Conservation (phyloP, 2,888 invertebrate species). For the Phaedon cochleariae region DNA sequence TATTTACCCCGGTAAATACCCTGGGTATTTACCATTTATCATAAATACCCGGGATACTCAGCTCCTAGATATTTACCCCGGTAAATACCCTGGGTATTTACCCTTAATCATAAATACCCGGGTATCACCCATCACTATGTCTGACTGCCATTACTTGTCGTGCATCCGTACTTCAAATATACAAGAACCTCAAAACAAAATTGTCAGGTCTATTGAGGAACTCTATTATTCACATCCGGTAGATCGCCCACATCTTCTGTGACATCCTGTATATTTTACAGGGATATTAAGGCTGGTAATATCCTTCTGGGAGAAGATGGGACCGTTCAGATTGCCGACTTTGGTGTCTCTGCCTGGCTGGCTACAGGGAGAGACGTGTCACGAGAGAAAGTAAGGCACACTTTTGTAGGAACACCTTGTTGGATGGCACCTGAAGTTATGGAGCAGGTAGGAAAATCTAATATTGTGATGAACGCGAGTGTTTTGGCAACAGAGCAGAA, state of each 20-base stretch:
- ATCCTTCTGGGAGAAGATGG: conserved; percentile 97
- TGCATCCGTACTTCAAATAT: too few relatives aligned
- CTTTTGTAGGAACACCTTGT: conserved; percentile 98
- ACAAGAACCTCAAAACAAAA: too few relatives aligned
- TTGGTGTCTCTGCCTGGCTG: conserved; percentile 98
- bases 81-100: too few relatives aligned
- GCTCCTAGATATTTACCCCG: too few relatives aligned
- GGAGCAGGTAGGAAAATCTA: conserved; percentile 84
- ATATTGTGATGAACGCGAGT: neutral
- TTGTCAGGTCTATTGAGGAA: too few relatives aligned
- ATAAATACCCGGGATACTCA: too few relatives aligned
- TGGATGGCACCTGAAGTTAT: conserved; percentile 99
- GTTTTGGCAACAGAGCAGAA: neutral
- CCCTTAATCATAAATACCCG: too few relatives aligned
- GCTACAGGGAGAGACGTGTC: conserved; percentile 94
- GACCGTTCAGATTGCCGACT: conserved; percentile 97
- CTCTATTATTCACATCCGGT: neutral
- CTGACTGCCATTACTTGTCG: too few relatives aligned
- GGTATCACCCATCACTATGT: too few relatives aligned
- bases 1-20: too few relatives aligned
- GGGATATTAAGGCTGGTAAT: conserved; percentile 98
- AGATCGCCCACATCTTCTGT: neutral
- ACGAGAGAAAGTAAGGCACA: conserved; percentile 93
- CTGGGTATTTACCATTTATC: too few relatives aligned
- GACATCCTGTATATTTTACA: conserved; percentile 57